A percentile compares a stretch with the other conserved stretches of the same genome.
Evolutionary conservation across 2,113 vertebrate genomes (phyloP).

Genomic region (Gopherus flavomarginatus): DNA sequence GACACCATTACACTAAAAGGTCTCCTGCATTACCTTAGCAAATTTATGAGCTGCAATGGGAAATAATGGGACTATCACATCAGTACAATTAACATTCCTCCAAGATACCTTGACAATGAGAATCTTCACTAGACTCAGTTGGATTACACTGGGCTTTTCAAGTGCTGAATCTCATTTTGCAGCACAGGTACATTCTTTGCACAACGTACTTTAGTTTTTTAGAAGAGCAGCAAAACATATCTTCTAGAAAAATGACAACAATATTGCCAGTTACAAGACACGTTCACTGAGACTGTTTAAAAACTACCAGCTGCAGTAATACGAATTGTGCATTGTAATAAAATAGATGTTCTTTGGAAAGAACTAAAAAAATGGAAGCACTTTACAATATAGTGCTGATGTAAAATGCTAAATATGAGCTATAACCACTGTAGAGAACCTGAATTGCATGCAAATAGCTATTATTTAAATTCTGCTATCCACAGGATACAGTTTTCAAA

Average conservation of each 20-base stretch:
- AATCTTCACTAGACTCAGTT: not conserved
- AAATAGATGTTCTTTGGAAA: slow-evolving; percentile 17
- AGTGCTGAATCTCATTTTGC: slow-evolving; percentile 33
- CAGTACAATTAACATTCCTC: slow-evolving; percentile 13
- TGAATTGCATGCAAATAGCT: not conserved
- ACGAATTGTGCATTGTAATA: slow-evolving; percentile 17
- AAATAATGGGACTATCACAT: slow-evolving; percentile 11
- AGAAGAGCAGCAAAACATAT: not conserved
- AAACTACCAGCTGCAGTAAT: not conserved
- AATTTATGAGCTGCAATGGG: not conserved
- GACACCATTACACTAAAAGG: not conserved
- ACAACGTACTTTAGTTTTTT: not conserved
- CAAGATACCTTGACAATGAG: not conserved
- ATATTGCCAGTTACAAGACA: slow-evolving; percentile 1
- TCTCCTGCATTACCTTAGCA: not conserved
- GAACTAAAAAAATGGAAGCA: not conserved
- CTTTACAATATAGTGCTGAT: not conserved
- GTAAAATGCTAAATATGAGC: slow-evolving; percentile 6
- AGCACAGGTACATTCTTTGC: slow-evolving; percentile 26
- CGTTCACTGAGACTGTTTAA: slow-evolving; percentile 46
- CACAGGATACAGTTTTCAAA: not conserved
- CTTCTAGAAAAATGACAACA: slow-evolving; percentile 35
- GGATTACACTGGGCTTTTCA: slow-evolving; percentile 15
- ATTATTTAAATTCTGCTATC: slow-evolving; percentile 35
- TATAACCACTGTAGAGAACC: not conserved